Evolutionary conservation across 2,888 invertebrate genomes (phyloP), one percentile per base, ranked within the genome.

Genomic region (Drosophila kanekoi): DNA sequence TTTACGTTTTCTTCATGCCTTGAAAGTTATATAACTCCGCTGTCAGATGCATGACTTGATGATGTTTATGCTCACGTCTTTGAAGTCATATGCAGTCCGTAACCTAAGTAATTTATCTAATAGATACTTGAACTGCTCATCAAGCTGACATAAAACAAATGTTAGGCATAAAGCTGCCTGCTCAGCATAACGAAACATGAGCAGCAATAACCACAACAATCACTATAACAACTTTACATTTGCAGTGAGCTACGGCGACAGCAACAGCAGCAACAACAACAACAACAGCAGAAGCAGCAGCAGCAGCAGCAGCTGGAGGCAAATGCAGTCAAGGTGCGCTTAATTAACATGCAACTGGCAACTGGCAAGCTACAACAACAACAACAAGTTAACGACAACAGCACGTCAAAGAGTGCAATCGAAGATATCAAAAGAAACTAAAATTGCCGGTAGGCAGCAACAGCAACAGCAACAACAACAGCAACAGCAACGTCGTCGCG

Each of bases 291-390:
- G 6, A 54, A n/a, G n/a, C n/a, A 54, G 37, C 59, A 73, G 28
- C 54, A 56, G 45, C 43, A 44, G 20, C 48, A 60, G 38, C 47
- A 60, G 63, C 58, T 74, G 72, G 48, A 66, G 72, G 72, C 60
- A 74, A 85, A 82, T 87, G 75, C 79, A 87, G 79, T 86, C 83
- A 88, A 88, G 89, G 85, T 72, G 87, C 70, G 66, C 81, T 85
- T 85, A 85, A 85, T 85, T 85, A 85, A 88, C 89, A 85, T 85
- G 89, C 85, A 88, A 86, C 81, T 81, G 79, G 89, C 85, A 88
- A 86, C 81, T 81, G 79, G 68, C 87, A 83, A 64, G 49, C 52
- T 35, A 41, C 70, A 28, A 48, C 60, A 62, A 32, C 65, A 57
- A 18, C 60, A 48, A 49, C 75, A 45, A 44, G 66, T 53, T 61